Evolutionary conservation across 2,797 vertebrate genomes (phyloP), one percentile per base, ranked within the genome.

Genomic region (Euthynnus affinis): DNA sequence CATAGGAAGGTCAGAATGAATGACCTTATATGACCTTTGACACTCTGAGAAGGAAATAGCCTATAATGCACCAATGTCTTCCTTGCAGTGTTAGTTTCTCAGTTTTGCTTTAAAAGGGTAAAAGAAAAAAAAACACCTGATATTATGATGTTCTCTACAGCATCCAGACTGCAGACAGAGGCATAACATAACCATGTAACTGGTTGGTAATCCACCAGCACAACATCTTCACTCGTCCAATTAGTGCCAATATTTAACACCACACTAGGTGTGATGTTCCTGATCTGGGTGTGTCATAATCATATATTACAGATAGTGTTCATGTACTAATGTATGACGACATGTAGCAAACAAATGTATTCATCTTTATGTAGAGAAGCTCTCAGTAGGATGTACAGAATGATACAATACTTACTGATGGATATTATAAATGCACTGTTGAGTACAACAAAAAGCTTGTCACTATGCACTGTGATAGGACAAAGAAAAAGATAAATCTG

Each of bases 1-100:
- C 42, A 49, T 37, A n/a, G 22, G 22, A 53, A 49, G 18, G 23
- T 60, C 22, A 8, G 25, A 60, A 71, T 37, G 9, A 49, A 0
- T 80, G 61, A 78, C 65, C 67, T 66, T 18, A 46, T 42, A 51
- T 51, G 61, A 79, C 65, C 62, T n/a, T 60, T 72, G 25, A 9
- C 15, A 15, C 63, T 44, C 13, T 56, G n/a, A 78, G 40, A 74
- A 22, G 34, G 23, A 70, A 66, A 37, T 17, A 20, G 18, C 5
- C 14, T 29, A 8, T 25, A 10, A 40, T 20, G 12, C 25, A 71
- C 20, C 34, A 42, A 44, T 29, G 64, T 13, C 9, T 71, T n/a
- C 25, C 22, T 65, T 58, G 4, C 49, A 55, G n/a, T 51, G 42
- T 15, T 1, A 15, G 48, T 27, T 51, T 46, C 8, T 57, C 20